Base-by-base conservation (phyloP, 2,797 vertebrate genomes). In the Sitta carolinensis region DNA sequence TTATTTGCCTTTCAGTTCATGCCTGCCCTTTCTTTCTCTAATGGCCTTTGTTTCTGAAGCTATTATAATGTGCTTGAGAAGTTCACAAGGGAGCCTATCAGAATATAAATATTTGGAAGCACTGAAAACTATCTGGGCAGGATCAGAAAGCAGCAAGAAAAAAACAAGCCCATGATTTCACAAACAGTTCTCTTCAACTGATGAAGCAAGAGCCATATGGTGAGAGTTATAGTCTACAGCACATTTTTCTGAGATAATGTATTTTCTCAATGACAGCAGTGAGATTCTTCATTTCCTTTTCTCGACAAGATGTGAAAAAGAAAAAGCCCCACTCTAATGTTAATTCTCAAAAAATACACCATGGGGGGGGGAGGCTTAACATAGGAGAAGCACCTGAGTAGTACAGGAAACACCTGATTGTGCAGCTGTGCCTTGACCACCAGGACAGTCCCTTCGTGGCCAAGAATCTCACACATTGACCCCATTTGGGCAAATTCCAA, bases 21-120 rank as follows among this genome's bases (percentile, higher is more conserved):
- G 85, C 84, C 70, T 96, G 68, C 68, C 61, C 73, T 83, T 82
- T 92, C 73, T 55, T 84, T 87, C 84, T 77, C 69, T 90, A 89
- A 90, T 43, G 72, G 80, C 70, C 74, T 93, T 95, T 93, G 70
- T 91, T 94, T 94, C 94, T 69, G 72, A 64, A 79, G 84, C 76
- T 47, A 52, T 57, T 95, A 84, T 30, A 78, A 89, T 9, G 64
- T 66, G 43, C 68, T 87, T 87, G 70, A 93, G 77, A 58, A 92
- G 87, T 87, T 85, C 84, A 84, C 55, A 27, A 50, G 68, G 34
- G 22, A 96, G 73, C 48, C 87, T 93, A 79, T 79, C 80, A 34
- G 93, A 93, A 88, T 82, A 93, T 79, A 97, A 96, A 94, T 93
- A 96, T 94, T 94, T 94, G 87, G 89, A 93, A 88, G 83, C 42